Evolutionary conservation across 2,888 invertebrate genomes (phyloP), one percentile per base, ranked within the genome.

Genomic region (Cantharis lateralis): DNA sequence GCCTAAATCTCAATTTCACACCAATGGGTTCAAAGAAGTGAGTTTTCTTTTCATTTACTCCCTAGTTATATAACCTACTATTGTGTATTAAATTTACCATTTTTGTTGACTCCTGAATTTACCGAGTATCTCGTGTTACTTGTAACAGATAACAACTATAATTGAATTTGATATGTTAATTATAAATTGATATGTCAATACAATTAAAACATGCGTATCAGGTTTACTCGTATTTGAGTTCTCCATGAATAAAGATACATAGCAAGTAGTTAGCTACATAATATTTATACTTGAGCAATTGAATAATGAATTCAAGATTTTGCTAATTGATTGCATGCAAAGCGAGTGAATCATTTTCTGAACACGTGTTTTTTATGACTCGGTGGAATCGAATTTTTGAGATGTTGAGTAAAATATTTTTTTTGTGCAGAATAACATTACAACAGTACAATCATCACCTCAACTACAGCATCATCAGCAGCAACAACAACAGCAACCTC

Each of bases 11-110:
- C 73, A 70, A 15, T 24, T 28, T n/a, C 32, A 72, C 10, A 26
- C 72, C 3, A 81, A 83, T 71, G 82, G 85, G 10, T 79, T 86
- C 24, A 87, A 87, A 82, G 87, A 87, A 82, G 87, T 87, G 75
- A 81, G 32, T 68, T 11, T n/a, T n/a, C n/a, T n/a, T n/a, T n/a
- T n/a, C n/a, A n/a, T 20, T 20, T 20, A 20, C 20, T 4, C 20
- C 20, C 24, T 24, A 24, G 24, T 24, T 24, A 9, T 9, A 9
- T 24, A 24, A 24, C 9, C 24, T 24, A 24, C 24, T 9, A 24
- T 9, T 24, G n/a, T 10, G n/a, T 5, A 32, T 48, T 13, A n/a
- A n/a, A n/a, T 48, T 48, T 48, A n/a, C 2, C 48, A 48, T n/a
- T 48, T n/a, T n/a, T 48, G n/a, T 32, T 32, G 11, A 32, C 32